Conservation (phyloP, 2,888 invertebrate species). For the Diogma glabrata region DNA sequence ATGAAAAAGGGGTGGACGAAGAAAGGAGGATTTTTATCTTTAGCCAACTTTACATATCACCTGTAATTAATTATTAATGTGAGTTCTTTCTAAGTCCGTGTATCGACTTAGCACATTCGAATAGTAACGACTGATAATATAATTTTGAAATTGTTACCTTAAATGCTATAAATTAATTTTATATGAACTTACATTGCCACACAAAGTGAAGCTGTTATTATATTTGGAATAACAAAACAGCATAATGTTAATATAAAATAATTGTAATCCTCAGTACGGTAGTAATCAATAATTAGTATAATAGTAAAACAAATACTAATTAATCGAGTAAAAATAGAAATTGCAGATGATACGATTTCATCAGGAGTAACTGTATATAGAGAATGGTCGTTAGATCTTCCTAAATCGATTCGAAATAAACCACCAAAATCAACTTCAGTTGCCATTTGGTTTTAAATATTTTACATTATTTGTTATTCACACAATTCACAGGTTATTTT, state of each 20-base stretch:
- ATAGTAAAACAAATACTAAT: conserved; percentile 24
- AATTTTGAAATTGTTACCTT: neutral
- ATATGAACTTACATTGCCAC: conserved; percentile 26
- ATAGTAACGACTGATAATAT: too few relatives aligned
- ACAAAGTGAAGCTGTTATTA: conserved; percentile 26
- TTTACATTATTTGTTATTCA: too few relatives aligned
- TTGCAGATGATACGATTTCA: conserved; percentile 23
- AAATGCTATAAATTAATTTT: neutral
- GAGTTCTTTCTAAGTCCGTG: too few relatives aligned
- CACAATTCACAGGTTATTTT: too few relatives aligned
- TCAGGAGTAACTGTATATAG: neutral
- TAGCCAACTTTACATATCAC: too few relatives aligned
- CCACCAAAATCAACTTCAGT: conserved; percentile 8
- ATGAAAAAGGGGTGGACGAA: too few relatives aligned
- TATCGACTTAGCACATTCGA: too few relatives aligned
- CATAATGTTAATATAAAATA: conserved; percentile 27
- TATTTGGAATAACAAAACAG: conserved; percentile 26
- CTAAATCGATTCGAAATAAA: neutral
- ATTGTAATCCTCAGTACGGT: conserved; percentile 22
- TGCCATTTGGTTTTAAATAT: too few relatives aligned
- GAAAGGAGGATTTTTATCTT: too few relatives aligned
- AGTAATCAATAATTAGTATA: conserved; percentile 24
- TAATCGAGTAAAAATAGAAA: conserved; percentile 26
- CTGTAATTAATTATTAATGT: too few relatives aligned
- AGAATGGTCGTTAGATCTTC: neutral